Conservation (phyloP, 2,797 vertebrate genomes). For the Sebastes minor region DNA sequence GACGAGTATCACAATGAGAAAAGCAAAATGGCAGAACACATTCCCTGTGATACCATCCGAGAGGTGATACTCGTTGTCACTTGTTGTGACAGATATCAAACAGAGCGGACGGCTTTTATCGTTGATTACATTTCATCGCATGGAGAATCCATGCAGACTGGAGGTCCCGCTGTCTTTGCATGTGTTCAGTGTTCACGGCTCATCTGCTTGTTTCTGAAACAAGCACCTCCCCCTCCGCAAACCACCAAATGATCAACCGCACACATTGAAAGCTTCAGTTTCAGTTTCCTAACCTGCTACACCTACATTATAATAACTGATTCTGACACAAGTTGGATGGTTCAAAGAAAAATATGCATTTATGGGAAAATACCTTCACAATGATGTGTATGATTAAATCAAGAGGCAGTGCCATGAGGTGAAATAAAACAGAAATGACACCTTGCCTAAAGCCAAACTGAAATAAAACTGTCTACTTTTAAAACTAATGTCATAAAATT, state of each 20-base stretch:
- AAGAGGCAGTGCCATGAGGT: background rate
- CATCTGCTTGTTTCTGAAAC: conserved; percentile 30
- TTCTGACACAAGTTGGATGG: background rate
- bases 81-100: conserved; percentile 68
- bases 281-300: background rate
- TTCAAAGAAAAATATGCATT: background rate
- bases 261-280: background rate
- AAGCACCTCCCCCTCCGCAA: conserved; percentile 15
- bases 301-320: background rate
- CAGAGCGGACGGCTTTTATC: conserved; percentile 47
- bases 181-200: conserved; percentile 50
- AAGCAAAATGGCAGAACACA: conserved; percentile 42
- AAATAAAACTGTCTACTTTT: background rate
- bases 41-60: conserved; percentile 45
- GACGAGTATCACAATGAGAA: conserved; percentile 51
- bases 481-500: background rate
- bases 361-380: background rate
- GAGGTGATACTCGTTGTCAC: conserved; percentile 53
- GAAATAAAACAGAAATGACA: background rate
- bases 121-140: conserved; percentile 49
- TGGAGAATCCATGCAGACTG: background rate
- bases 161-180: conserved; percentile 38
- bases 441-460: background rate
- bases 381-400: background rate
- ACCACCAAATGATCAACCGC: conserved; percentile 15